Base-by-base conservation (phyloP, 2,113 vertebrate species). In the Callipepla californica region DNA sequence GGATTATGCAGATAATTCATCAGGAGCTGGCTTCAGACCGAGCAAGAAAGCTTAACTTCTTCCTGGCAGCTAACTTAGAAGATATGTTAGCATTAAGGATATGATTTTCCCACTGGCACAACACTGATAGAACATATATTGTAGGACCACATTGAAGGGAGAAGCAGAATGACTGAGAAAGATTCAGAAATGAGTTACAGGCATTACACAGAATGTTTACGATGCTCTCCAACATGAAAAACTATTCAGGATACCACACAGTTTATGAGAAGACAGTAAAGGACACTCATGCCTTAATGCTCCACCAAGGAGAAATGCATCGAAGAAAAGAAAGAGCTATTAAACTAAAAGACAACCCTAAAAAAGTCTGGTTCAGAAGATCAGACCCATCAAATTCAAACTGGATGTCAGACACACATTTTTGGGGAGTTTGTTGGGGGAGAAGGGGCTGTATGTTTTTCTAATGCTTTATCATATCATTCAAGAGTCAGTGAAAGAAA, bases 401-500 rank as follows among this genome's bases (percentile, higher is more conserved):
- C n/a, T 78, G 68, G 59, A 92, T 87, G 23, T 48, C 57, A 93
- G 57, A 89, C 32, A 30, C 10, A 81, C 42, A 34, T 2, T 59
- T 80, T 83, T 28, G 15, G 23, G 16, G 61, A 23, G n/a, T 40
- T 40, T 63, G 16, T 11, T 40, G 25, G 36, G 55, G 51, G 17
- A 30, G 17, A 32, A 18, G 14, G 30, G 28, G 17, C 6, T n/a
- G 55, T 20, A 12, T 38, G 25, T 63, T 38, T 40, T 63, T 40
- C 61, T 18, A 40, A 8, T 19, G 23, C 11, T 63, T 53, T 17
- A 53, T 53, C 36, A 40, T 62, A 23, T 34, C 15, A 9, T 80
- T 77, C 32, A 80, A 70, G 45, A 44, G 80, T 55, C 80, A 44
- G 81, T 36, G 68, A 93, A 90, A 86, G 13, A 26, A 92, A 89